Evolutionary conservation across 2,888 invertebrate species (phyloP).

Genomic region (Coenonympha glycerion): DNA sequence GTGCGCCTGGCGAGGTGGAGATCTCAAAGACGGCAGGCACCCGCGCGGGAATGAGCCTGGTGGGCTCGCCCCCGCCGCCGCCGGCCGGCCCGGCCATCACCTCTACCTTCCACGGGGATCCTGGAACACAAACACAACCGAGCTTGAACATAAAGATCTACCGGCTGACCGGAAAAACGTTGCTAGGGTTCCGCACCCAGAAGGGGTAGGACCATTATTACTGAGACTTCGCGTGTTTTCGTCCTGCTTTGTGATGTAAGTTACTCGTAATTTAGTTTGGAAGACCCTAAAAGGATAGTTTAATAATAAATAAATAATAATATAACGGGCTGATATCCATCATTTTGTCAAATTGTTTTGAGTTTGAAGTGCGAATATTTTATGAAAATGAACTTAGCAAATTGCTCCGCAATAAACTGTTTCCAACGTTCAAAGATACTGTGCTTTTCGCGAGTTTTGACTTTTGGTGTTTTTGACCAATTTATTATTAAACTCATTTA

Average conservation of each 20-base stretch:
- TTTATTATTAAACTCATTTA: too few relatives aligned
- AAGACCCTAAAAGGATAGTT: too few relatives aligned
- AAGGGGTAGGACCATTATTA: too few relatives aligned
- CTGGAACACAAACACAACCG: conserved; percentile 58
- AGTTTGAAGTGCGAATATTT: conserved; percentile 24
- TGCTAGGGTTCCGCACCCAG: too few relatives aligned
- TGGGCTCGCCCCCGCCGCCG: conserved; percentile 90
- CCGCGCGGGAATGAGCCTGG: conserved; percentile 92
- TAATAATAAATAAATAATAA: too few relatives aligned
- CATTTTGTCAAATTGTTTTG: conserved; percentile 36
- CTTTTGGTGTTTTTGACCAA: too few relatives aligned
- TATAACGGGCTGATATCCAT: conserved; percentile 34
- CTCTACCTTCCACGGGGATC: conserved; percentile 96
- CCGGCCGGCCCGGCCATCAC: conserved; percentile 83
- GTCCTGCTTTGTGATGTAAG: too few relatives aligned
- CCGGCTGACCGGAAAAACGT: too few relatives aligned
- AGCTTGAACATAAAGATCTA: neutral
- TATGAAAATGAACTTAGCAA: conserved; percentile 32
- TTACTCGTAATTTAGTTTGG: too few relatives aligned
- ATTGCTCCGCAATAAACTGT: conserved; percentile 9
- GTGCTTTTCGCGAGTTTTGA: neutral
- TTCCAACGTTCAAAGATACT: conserved; percentile 5
- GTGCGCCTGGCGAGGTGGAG: conserved; percentile 77
- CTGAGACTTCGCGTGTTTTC: too few relatives aligned
- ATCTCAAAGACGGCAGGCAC: conserved; percentile 93